Evolutionary conservation across 2,888 invertebrate genomes (phyloP).

Genomic region (Nemapogon koenigi): DNA sequence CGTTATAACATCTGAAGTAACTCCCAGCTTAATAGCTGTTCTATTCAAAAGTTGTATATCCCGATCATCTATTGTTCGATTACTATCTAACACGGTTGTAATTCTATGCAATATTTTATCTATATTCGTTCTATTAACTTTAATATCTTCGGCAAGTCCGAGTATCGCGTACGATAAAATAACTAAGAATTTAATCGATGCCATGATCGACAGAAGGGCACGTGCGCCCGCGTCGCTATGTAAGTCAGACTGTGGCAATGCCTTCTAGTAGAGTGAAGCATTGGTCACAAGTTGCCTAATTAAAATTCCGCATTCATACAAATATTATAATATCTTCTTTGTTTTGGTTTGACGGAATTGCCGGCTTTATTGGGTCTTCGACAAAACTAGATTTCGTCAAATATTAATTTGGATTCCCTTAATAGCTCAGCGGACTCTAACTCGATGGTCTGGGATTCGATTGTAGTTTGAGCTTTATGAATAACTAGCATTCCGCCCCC

Average conservation of each 20-base stretch:
- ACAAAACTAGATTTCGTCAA: too few species aligned
- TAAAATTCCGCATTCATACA: constrained; percentile 2
- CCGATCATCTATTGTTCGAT: constrained; percentile 28
- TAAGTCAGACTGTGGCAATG: constrained; percentile 28
- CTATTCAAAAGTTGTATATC: constrained; percentile 31
- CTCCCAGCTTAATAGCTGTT: constrained; percentile 30
- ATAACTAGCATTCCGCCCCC: too few species aligned
- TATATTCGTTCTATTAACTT: constrained; percentile 27
- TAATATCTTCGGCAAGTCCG: too few species aligned
- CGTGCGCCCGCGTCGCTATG: constrained; percentile 47
- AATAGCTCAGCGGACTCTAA: too few species aligned
- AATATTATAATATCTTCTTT: constrained; percentile 5
- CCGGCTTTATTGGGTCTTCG: too few species aligned
- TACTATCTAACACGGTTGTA: constrained; percentile 27
- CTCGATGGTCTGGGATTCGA: too few species aligned
- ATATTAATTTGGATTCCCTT: too few species aligned
- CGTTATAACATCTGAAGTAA: constrained; percentile 33
- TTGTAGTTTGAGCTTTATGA: too few species aligned
- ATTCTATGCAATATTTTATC: constrained; percentile 30
- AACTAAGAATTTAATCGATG: neutral
- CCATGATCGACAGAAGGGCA: constrained; percentile 16
- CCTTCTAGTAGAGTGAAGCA: neutral
- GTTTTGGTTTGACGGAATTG: constrained; percentile 1
- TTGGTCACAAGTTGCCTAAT: neutral
- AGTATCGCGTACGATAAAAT: too few species aligned